These are phyloP conservation scores for Andinoacara biseriatus DNA, from an alignment of 2,113 vertebrate species.

Conservation along the genomic window DNA sequence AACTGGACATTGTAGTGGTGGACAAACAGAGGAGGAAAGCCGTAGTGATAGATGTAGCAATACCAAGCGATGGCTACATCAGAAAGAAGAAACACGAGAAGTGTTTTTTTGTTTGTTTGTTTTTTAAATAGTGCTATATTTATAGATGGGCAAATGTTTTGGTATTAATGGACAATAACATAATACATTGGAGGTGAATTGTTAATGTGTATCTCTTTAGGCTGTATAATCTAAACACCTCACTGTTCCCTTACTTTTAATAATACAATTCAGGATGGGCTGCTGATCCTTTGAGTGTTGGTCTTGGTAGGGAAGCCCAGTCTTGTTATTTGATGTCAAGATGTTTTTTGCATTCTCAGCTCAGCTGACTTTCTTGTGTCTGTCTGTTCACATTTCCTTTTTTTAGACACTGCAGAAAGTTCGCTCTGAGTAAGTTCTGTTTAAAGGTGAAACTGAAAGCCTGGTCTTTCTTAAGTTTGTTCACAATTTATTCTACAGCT, in stretches of 20 bases:
- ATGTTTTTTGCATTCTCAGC: constrained; percentile 18
- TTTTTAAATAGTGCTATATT: no score
- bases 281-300: background rate
- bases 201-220: background rate
- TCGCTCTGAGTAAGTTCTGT: background rate
- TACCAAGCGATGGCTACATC: no score
- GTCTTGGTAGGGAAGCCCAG: background rate
- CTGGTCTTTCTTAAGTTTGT: background rate
- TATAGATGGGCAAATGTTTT: no score
- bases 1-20: no score
- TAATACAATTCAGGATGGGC: background rate
- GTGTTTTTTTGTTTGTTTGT: no score
- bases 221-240: background rate
- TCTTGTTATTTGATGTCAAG: background rate
- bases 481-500: background rate
- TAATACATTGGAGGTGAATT: background rate
- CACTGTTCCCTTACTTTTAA: background rate
- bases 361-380: constrained; percentile 38
- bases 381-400: constrained; percentile 26
- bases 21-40: no score
- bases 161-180: background rate
- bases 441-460: constrained; percentile 14
- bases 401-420: background rate
- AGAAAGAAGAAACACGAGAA: no score
- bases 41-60: no score